phyloP scores from a whole-genome alignment of 2,113 vertebrate species.

The Apus apus region DNA sequence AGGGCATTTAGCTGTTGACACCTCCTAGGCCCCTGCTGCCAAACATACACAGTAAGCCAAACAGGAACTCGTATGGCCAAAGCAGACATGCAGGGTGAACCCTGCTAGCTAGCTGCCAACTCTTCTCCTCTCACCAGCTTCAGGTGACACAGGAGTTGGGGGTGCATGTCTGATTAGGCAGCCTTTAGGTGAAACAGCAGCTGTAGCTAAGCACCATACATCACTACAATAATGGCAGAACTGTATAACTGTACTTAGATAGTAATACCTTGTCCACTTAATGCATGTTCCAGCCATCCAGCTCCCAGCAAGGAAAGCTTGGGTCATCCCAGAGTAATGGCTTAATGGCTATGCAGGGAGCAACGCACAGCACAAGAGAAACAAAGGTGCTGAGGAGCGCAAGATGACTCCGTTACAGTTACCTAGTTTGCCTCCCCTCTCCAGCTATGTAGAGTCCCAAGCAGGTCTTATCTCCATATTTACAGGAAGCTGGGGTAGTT shows the following conservation, averaged over 20 bases:
- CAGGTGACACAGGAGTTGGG: not conserved
- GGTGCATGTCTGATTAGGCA: not conserved
- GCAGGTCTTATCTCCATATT: not conserved
- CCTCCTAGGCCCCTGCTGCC: not conserved
- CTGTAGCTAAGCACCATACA: not conserved
- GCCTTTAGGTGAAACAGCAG: not conserved
- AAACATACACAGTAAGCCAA: not conserved
- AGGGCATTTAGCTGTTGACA: not conserved
- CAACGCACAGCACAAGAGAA: not conserved
- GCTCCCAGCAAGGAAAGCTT: not conserved
- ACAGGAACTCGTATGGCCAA: not conserved
- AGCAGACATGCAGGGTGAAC: rapidly evolving
- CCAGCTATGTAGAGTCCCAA: rapidly evolving
- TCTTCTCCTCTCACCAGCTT: not conserved
- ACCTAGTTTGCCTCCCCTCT: rapidly evolving
- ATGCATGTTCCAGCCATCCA: not conserved
- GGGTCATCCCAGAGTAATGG: not conserved
- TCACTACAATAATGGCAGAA: not conserved
- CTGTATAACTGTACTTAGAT: not conserved
- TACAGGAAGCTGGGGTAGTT: rapidly evolving
- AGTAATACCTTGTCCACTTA: not conserved
- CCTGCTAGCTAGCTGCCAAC: not conserved
- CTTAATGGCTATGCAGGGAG: not conserved
- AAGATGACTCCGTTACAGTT: rapidly evolving
- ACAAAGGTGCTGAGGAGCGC: not conserved